Evolutionary conservation across 2,888 invertebrate genomes (phyloP).

Genomic region (Gandaritis pyraliata): DNA sequence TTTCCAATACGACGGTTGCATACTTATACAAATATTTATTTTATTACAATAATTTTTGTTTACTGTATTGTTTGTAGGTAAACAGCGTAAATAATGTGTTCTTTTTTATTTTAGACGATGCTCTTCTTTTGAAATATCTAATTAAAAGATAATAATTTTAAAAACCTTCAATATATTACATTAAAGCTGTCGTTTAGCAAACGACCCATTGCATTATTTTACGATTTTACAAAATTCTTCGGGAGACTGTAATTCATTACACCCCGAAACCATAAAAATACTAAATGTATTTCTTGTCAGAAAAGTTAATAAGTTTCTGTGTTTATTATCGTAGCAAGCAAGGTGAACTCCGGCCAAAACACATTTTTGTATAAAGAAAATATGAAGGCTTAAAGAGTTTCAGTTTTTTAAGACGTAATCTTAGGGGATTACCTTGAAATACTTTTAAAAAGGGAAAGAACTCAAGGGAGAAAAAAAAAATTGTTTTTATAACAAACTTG

Average conservation of each 20-base stretch:
- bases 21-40: too few relatives aligned
- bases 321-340: conserved; percentile 64
- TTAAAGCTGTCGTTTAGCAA: background rate
- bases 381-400: conserved; percentile 72
- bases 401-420: conserved; percentile 72
- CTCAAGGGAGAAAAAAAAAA: conserved; percentile 55
- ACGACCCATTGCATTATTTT: background rate
- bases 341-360: conserved; percentile 56
- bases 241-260: conserved; percentile 42
- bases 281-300: conserved; percentile 55
- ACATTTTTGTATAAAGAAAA: conserved; percentile 74
- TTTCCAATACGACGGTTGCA: background rate
- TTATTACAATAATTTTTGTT: too few relatives aligned
- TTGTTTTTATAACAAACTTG: conserved; percentile 53
- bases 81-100: too few relatives aligned
- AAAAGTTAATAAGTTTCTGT: conserved; percentile 65
- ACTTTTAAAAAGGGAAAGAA: conserved; percentile 63
- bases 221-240: background rate
- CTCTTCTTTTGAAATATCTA: too few relatives aligned
- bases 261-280: conserved; percentile 45
- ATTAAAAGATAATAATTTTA: background rate
- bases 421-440: conserved; percentile 76
- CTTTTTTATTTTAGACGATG: too few relatives aligned
- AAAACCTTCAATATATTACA: background rate
- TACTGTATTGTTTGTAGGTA: too few relatives aligned